phyloP scores from a whole-genome alignment of 2,888 invertebrate species.

The Lithophane leautieri region DNA sequence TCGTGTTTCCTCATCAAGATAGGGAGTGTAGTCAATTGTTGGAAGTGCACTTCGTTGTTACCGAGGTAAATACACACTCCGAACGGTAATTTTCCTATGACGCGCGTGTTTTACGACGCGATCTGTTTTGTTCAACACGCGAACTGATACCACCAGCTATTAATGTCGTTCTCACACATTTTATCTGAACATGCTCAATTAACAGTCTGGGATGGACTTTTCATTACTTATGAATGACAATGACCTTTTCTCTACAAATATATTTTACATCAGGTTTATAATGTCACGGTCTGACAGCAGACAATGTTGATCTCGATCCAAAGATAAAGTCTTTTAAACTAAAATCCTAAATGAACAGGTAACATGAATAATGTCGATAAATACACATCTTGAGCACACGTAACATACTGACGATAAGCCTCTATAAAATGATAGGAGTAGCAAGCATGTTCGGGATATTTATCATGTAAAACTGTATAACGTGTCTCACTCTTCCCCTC shows the following conservation, averaged over 20 bases:
- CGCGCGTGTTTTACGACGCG: conserved; percentile 59
- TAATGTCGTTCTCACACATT: conserved; percentile 47
- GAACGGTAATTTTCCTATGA: conserved; percentile 70
- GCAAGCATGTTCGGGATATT: conserved; percentile 59
- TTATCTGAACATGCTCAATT: conserved; percentile 56
- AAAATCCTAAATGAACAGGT: conserved; percentile 38
- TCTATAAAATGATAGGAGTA: conserved; percentile 54
- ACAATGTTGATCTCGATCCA: conserved; percentile 29
- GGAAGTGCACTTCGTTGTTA: conserved; percentile 82
- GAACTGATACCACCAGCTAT: conserved; percentile 49
- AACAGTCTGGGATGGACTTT: conserved; percentile 31
- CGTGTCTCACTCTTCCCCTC: conserved; percentile 66
- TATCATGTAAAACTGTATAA: conserved; percentile 63
- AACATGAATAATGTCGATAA: conserved; percentile 50
- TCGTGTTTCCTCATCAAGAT: conserved; percentile 78
- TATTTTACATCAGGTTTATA: conserved; percentile 25
- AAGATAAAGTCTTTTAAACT: conserved; percentile 19
- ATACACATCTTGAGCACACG: conserved; percentile 37
- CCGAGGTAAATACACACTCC: conserved; percentile 69
- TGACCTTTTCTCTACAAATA: conserved; percentile 38
- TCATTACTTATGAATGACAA: conserved; percentile 48
- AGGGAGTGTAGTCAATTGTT: conserved; percentile 77
- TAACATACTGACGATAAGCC: conserved; percentile 58
- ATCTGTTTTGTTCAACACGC: conserved; percentile 61
- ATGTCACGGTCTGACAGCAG: conserved; percentile 27